Evolutionary conservation across 2,888 invertebrate species (phyloP).

Genomic region (Periphyllus acericola): DNA sequence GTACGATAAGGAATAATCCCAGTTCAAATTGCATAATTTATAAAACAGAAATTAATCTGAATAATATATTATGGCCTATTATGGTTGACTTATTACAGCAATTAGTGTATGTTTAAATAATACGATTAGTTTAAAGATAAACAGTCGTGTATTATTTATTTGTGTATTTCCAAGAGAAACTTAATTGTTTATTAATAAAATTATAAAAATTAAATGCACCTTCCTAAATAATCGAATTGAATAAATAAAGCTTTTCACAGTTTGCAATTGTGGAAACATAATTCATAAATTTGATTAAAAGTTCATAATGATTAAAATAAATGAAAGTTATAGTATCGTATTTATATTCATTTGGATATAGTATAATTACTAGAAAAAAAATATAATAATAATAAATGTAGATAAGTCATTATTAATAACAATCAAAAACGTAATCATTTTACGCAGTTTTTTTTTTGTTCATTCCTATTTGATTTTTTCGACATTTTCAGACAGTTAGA

Average conservation of each 20-base stretch:
- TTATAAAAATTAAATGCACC: neutral
- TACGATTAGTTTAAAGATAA: neutral
- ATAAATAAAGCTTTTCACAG: neutral
- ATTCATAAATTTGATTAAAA: neutral
- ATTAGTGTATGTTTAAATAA: neutral
- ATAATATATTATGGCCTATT: neutral
- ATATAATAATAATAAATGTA: neutral
- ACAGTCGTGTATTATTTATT: neutral
- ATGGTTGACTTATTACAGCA: neutral
- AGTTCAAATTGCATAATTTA: neutral
- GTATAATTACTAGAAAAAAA: neutral
- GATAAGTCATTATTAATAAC: too few relatives aligned
- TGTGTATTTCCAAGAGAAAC: neutral
- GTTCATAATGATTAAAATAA: neutral
- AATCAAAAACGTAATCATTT: too few relatives aligned
- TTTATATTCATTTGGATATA: too few relatives aligned
- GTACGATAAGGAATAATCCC: constrained; percentile 1
- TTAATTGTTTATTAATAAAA: neutral
- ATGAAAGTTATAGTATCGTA: neutral
- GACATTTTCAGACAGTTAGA: neutral
- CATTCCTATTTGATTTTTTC: too few relatives aligned
- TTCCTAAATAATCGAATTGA: neutral
- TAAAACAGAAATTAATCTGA: neutral
- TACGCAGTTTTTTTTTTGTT: too few relatives aligned
- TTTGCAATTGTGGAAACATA: neutral